phyloP scores from a whole-genome alignment of 92 coral and sea anemone species.

The Parazoanthus swiftii region DNA sequence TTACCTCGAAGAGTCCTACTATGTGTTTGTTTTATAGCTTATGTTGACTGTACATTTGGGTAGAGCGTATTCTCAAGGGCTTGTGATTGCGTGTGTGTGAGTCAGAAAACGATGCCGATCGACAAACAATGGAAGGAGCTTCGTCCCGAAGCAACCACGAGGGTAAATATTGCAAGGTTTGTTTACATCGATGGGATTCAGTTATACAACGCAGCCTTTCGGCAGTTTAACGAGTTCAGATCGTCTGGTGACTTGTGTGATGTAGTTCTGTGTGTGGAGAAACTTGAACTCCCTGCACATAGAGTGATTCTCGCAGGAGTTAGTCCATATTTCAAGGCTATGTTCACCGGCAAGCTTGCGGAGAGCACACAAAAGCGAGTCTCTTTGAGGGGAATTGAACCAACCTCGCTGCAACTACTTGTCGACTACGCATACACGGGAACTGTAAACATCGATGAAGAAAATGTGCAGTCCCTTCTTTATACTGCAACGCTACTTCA shows the following conservation, averaged over 20 bases:
- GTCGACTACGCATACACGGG: constrained; percentile 70
- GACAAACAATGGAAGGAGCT: not conserved
- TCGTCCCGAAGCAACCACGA: not conserved
- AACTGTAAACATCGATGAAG: constrained; percentile 55
- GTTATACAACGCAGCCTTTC: constrained; percentile 51
- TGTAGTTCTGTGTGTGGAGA: constrained; percentile 67
- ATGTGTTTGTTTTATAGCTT: not conserved
- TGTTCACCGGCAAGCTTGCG: constrained; percentile 73
- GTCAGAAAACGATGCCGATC: not conserved
- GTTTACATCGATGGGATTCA: constrained; percentile 28
- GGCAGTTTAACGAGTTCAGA: constrained; percentile 63
- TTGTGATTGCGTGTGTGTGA: not conserved
- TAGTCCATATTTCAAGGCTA: constrained; percentile 87
- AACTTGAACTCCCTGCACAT: constrained; percentile 74
- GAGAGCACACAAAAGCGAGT: constrained; percentile 64
- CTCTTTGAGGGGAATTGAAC: constrained; percentile 57
- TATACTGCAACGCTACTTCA: constrained; percentile 71
- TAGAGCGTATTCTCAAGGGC: not conserved
- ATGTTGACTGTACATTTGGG: not conserved
- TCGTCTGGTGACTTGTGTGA: constrained; percentile 74
- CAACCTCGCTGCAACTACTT: constrained; percentile 54
- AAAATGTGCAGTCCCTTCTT: constrained; percentile 66
- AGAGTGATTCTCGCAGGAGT: constrained; percentile 74
- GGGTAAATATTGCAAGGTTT: not conserved
- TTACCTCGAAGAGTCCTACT: not conserved